Evolutionary conservation across 2,888 invertebrate species (phyloP).

Genomic region (Ormyrus rosae): DNA sequence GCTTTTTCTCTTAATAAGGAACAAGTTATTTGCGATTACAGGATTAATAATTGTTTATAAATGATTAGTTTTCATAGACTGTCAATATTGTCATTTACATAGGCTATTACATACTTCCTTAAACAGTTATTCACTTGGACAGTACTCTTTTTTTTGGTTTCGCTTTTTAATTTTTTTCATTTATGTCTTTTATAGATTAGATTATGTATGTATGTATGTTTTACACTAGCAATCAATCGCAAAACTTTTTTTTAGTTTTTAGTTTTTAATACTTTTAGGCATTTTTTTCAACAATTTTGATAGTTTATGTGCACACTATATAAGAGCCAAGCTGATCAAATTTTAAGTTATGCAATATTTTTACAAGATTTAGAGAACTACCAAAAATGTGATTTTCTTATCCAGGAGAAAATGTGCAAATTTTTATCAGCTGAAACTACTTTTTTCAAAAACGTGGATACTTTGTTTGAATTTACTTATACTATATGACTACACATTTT

Average conservation of each 20-base stretch:
- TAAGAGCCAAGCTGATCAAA: conserved; percentile 29
- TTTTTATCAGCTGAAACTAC: neutral
- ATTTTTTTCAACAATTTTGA: conserved; percentile 38
- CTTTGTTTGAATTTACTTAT: conserved; percentile 26
- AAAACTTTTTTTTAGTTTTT: conserved; percentile 43
- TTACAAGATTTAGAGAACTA: too few species aligned
- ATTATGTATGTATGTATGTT: conserved; percentile 23
- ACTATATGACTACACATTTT: conserved; percentile 11
- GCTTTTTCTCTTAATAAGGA: conserved; percentile 37
- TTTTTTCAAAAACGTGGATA: conserved; percentile 12
- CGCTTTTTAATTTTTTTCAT: conserved; percentile 33
- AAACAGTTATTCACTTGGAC: conserved; percentile 42
- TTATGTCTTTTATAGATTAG: conserved; percentile 38
- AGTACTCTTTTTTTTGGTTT: conserved; percentile 50
- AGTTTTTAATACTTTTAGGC: conserved; percentile 49
- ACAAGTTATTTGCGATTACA: conserved; percentile 49
- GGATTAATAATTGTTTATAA: conserved; percentile 51
- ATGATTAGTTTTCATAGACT: conserved; percentile 39
- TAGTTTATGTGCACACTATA: conserved; percentile 26
- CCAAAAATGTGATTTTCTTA: neutral
- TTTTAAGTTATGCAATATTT: conserved; percentile 13
- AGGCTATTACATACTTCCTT: conserved; percentile 41
- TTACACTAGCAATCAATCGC: conserved; percentile 44
- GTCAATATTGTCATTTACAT: conserved; percentile 54
- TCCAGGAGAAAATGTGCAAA: conserved; percentile 6